Conservation (phyloP, 2,113 vertebrate genomes). For the Lampris megalopsis region DNA sequence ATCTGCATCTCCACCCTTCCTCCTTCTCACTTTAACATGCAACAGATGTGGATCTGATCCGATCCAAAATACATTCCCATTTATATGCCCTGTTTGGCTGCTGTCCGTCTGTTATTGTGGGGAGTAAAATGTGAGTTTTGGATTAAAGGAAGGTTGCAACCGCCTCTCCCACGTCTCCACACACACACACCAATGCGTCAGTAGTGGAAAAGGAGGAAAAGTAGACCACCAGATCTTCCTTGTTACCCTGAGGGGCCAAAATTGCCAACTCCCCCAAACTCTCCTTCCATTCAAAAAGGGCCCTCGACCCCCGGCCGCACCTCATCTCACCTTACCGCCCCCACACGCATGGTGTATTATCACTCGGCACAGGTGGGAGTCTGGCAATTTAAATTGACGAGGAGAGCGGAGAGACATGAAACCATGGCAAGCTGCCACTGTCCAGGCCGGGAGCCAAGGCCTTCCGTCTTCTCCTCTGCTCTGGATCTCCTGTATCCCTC, state of each 20-base stretch:
- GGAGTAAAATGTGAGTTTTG: constrained; percentile 48
- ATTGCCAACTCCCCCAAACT: background rate
- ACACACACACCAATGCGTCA: no score
- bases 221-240: constrained; percentile 12
- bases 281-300: background rate
- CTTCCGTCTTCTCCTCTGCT: constrained; percentile 35
- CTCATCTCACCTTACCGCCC: background rate
- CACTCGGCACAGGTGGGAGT: constrained; percentile 51
- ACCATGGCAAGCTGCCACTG: constrained; percentile 51
- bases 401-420: constrained; percentile 46
- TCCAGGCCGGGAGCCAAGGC: constrained; percentile 48
- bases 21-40: constrained; percentile 10
- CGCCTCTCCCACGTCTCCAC: constrained; percentile 6
- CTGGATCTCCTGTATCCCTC: constrained; percentile 35
- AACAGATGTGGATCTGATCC: background rate
- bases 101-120: constrained; percentile 29
- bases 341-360: constrained; percentile 30
- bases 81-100: constrained; percentile 17
- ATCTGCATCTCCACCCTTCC: constrained; percentile 13
- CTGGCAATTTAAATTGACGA: constrained; percentile 44
- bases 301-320: background rate
- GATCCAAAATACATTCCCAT: constrained; percentile 19
- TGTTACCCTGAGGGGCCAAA: constrained; percentile 37
- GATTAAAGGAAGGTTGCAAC: constrained; percentile 13
- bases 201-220: background rate